Evolutionary conservation across 2,797 vertebrate species (phyloP).

Genomic region (Thripadectes ignobilis): DNA sequence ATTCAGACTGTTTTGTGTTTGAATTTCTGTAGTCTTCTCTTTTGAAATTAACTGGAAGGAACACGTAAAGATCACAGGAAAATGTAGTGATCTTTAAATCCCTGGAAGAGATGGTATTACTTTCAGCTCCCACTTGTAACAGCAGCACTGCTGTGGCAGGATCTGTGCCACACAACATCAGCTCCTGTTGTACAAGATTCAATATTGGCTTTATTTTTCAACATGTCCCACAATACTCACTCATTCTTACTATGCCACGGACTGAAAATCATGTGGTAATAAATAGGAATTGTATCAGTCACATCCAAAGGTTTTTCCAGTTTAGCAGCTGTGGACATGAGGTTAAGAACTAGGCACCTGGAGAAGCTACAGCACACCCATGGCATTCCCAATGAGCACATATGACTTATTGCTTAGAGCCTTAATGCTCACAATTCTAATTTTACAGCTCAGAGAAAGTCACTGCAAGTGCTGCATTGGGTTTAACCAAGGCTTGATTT

Average conservation of each 20-base stretch:
- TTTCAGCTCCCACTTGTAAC: neutral
- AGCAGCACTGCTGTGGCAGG: neutral
- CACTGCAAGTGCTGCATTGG: rapidly evolving
- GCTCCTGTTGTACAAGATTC: rapidly evolving
- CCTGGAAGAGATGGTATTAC: neutral
- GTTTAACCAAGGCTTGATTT: neutral
- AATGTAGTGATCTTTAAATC: neutral
- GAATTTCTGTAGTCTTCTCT: neutral
- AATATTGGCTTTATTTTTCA: neutral
- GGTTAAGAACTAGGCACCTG: neutral
- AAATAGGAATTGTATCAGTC: neutral
- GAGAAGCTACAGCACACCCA: neutral
- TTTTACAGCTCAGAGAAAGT: neutral
- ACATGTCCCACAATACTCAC: rapidly evolving
- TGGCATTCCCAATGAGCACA: neutral
- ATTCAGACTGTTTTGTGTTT: neutral
- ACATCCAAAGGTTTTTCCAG: neutral
- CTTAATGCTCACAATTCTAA: neutral
- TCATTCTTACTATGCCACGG: rapidly evolving
- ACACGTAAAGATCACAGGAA: neutral
- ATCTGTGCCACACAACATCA: neutral
- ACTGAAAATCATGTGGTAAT: neutral
- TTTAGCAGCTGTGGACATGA: neutral
- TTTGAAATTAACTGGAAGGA: slow-evolving; percentile 6
- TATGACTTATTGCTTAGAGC: neutral